Conservation (phyloP, 2,888 invertebrate genomes). For the Stegophylla sp. region DNA sequence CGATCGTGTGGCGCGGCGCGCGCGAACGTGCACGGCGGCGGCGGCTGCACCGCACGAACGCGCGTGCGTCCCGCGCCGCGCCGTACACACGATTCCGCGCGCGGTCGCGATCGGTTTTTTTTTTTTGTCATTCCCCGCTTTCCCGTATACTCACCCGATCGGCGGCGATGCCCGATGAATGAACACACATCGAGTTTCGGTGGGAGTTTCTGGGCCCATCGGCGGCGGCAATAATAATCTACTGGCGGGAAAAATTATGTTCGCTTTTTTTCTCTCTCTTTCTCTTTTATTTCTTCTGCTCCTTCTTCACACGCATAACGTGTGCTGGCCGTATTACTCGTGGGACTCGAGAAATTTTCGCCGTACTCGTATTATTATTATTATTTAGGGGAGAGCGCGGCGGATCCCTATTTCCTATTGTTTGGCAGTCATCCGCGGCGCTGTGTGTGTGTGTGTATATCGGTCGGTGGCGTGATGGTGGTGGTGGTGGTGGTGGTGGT, state of each 20-base stretch:
- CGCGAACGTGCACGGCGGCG: too few relatives aligned
- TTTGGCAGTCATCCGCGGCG: constrained; percentile 13
- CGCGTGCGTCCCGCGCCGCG: background rate
- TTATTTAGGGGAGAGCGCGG: constrained; percentile 26
- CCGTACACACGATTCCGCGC: background rate
- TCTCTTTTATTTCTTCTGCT: background rate
- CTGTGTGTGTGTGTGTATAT: background rate
- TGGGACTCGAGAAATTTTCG: background rate
- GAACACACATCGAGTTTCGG: constrained; percentile 12
- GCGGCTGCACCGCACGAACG: background rate
- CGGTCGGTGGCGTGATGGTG: background rate
- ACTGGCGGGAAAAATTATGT: constrained; percentile 38
- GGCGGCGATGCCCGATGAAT: constrained; percentile 33
- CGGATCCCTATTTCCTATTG: constrained; percentile 37
- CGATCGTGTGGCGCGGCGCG: background rate
- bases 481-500: background rate
- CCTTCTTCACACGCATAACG: constrained; percentile 14
- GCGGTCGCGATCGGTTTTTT: constrained; percentile 12
- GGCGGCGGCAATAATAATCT: constrained; percentile 15
- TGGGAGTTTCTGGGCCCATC: constrained; percentile 23
- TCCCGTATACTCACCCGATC: constrained; percentile 25
- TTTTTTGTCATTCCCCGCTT: constrained; percentile 17
- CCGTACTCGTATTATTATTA: background rate
- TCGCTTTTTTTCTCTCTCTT: background rate
- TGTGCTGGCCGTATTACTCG: background rate